These are phyloP conservation scores for Mycogona germanica DNA, from an alignment of 2,888 invertebrate species.

Conservation along the genomic window DNA sequence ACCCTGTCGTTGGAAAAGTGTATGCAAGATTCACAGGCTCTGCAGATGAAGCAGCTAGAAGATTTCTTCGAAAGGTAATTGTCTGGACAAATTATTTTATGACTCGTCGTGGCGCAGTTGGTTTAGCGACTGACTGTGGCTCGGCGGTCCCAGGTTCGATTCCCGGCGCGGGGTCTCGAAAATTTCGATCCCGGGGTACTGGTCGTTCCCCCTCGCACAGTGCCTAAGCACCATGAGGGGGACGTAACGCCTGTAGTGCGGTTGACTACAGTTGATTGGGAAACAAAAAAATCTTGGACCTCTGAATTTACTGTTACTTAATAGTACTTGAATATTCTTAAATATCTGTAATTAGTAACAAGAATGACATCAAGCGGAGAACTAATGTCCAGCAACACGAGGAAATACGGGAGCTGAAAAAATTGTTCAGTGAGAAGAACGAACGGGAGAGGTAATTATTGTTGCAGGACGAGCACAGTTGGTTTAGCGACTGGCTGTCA, in stretches of 20 bases:
- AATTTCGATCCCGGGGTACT: no score
- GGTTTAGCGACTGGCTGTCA: no score
- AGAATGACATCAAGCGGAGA: conserved; percentile 47
- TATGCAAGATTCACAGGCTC: conserved; percentile 60
- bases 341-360: conserved; percentile 33
- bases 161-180: no score
- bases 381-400: conserved; percentile 70
- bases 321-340: conserved; percentile 27
- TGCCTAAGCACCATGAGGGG: no score
- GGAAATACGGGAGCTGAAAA: conserved; percentile 74
- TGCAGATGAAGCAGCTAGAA: conserved; percentile 62
- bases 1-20: conserved; percentile 54
- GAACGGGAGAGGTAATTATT: conserved; percentile 51
- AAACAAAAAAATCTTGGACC: no score
- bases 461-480: not conserved
- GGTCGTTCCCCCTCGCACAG: no score
- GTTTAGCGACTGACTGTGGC: no score
- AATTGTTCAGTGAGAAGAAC: conserved; percentile 75
- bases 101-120: no score
- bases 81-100: no score
- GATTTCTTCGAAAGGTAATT: conserved; percentile 46
- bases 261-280: no score
- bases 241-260: no score
- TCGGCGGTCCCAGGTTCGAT: no score
- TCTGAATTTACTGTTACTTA: not conserved